Evolutionary conservation across 2,888 invertebrate species (phyloP), one percentile per base, ranked within the genome.

Genomic region (Catocala nupta): DNA sequence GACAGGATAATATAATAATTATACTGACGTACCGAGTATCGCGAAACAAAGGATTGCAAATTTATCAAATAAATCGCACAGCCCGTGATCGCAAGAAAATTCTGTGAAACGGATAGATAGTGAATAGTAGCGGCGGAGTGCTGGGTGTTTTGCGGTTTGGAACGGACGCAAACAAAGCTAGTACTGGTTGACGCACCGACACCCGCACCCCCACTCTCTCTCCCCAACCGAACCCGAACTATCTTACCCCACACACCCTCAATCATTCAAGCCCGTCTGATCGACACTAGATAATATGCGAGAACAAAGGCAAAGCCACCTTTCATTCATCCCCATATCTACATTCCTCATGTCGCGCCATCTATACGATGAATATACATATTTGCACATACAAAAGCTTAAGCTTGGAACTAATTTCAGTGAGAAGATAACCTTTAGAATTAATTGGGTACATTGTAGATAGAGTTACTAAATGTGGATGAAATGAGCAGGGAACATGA

Each of bases 401-500:
- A 52, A 70, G 60, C 43, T 55, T 44, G 54, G 56, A 55, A 34
- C 50, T 47, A 71, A 71, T 67, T 53, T 50, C 47, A 10, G 9
- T 11, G 45, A 61, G 59, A 68, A 61, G 59, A 69, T 69, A 65
- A 70, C 64, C 68, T 71, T 68, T 55, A 67, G 65, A 73, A 71
- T 73, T 75, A 71, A 74, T 75, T 77, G n/a, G n/a, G n/a, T n/a
- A 71, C 57, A 54, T 45, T 70, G 60, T 65, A 75, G 68, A 75
- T 73, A 69, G 59, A 75, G 63, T 77, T 67, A 76, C 69, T 72
- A 70, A 73, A 76, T 72, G 65, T 77, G 65, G 61, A 67, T 63
- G 58, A 67, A 68, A 71, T 65, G 72, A 70, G 72, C 62, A 71
- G 71, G 56, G 80, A 82, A 81, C 80, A 83, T 78, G 79, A 80